Evolutionary conservation across 2,113 vertebrate species (phyloP), one percentile per base, ranked within the genome.

Genomic region (Gallinago paraguaiae): DNA sequence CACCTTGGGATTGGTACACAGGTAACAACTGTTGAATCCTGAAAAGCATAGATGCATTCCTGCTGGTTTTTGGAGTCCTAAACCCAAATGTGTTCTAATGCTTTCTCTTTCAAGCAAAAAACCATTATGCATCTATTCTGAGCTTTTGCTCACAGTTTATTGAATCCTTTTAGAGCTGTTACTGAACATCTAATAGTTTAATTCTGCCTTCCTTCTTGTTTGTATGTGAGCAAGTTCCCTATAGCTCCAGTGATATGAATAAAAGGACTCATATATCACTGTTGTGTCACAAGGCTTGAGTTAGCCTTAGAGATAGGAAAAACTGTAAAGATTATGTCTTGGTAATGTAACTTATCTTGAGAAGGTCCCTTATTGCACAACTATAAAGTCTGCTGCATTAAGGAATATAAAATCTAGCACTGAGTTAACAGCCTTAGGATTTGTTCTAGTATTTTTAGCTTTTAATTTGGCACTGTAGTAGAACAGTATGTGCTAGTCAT

Each of bases 361-460:
- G 7, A 37, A 50, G 59, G 14, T 57, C 33, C 13, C 30, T 87
- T 57, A 63, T 7, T 51, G 37, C 53, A 46, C 27, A 46, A 11
- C 71, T 17, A n/a, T 59, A 76, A 71, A 31, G 12, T 77, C 16
- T 50, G 31, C 37, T 56, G 82, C 11, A 39, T 75, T 85, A 81
- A 59, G 25, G 20, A 43, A 83, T 72, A 25, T 7, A 83, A 46
- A 69, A 72, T 16, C n/a, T 51, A 56, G 72, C 7, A 45, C 25
- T 22, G n/a, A 46, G 30, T 63, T 90, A 77, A 84, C 91, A 57
- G 48, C 16, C n/a, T 74, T 59, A 63, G 31, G n/a, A 64, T 77
- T 77, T 90, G 68, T 59, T 75, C 39, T 82, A 33, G 28, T 84
- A 67, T 93, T 94, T 92, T 93, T 83, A 83, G 84, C 67, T 93